Evolutionary conservation across 2,113 vertebrate species (phyloP).

Genomic region (Microtus richardsoni): DNA sequence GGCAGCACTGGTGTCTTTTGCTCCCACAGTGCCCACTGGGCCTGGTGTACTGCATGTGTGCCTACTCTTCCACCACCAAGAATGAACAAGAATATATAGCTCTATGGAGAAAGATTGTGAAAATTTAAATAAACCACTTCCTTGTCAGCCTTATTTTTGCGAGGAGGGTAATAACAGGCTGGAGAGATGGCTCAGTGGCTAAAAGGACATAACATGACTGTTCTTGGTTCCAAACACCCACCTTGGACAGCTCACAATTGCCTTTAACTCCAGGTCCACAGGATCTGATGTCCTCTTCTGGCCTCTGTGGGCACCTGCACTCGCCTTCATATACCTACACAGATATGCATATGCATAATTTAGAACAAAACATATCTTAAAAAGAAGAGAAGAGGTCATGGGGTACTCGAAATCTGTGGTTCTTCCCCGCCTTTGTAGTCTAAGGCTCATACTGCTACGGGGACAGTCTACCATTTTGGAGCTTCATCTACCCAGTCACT

Average conservation of each 20-base stretch:
- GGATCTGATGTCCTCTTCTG: not conserved
- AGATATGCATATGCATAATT: not conserved
- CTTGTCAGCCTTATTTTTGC: not conserved
- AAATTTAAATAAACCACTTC: not conserved
- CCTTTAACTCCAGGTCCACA: not conserved
- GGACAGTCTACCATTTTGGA: not conserved
- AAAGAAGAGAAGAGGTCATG: not conserved
- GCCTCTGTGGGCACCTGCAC: not conserved
- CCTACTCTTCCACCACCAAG: not conserved
- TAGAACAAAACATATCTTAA: not conserved
- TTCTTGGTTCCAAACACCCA: not conserved
- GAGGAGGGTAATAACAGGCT: not conserved
- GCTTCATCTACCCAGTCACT: not conserved
- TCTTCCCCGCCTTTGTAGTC: not conserved
- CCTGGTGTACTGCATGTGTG: not conserved
- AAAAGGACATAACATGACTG: not conserved
- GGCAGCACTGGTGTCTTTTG: not conserved
- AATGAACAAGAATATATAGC: not conserved
- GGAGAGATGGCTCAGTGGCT: not conserved
- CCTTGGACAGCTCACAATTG: not conserved
- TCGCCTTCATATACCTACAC: not conserved
- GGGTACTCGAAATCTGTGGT: not conserved
- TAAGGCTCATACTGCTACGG: not conserved
- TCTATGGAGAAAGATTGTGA: not conserved
- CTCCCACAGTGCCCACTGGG: not conserved